phyloP scores from a whole-genome alignment of 2,888 invertebrate species.

The Dynastes maya region DNA sequence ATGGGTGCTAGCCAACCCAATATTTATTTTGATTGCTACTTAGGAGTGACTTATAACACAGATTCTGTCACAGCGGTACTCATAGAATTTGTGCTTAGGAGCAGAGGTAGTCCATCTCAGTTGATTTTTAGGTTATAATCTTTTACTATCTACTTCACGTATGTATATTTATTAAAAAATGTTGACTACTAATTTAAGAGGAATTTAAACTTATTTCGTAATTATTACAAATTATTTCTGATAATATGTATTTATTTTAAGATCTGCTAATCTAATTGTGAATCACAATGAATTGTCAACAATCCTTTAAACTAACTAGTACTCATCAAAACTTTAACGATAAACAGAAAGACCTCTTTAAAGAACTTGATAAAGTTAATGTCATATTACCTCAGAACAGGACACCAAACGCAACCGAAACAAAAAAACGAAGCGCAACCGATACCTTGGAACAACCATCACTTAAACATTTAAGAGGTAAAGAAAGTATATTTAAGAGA shows the following conservation, averaged over 20 bases:
- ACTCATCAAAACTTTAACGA: conserved; percentile 69
- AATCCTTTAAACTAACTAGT: conserved; percentile 54
- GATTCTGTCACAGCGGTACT: no score
- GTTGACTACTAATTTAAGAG: not conserved
- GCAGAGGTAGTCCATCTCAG: no score
- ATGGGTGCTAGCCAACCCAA: no score
- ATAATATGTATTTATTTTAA: conserved; percentile 4
- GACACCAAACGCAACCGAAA: conserved; percentile 18
- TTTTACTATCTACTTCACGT: no score
- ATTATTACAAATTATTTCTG: conserved; percentile 2
- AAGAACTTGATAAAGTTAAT: conserved; percentile 76
- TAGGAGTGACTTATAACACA: no score
- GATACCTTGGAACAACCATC: conserved; percentile 55
- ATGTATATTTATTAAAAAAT: not conserved
- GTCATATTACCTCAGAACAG: conserved; percentile 13
- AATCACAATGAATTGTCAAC: conserved; percentile 19
- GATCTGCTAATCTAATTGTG: not conserved
- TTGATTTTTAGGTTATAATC: no score
- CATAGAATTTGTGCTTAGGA: no score
- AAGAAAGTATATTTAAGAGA: conserved; percentile 86
- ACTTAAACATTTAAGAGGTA: conserved; percentile 78
- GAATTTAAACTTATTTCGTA: not conserved
- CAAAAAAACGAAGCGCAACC: conserved; percentile 55
- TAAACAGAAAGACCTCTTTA: conserved; percentile 81
- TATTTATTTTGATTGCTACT: no score